Base-by-base conservation (phyloP, 2,113 vertebrate genomes). In the Pachycephala philippinensis region DNA sequence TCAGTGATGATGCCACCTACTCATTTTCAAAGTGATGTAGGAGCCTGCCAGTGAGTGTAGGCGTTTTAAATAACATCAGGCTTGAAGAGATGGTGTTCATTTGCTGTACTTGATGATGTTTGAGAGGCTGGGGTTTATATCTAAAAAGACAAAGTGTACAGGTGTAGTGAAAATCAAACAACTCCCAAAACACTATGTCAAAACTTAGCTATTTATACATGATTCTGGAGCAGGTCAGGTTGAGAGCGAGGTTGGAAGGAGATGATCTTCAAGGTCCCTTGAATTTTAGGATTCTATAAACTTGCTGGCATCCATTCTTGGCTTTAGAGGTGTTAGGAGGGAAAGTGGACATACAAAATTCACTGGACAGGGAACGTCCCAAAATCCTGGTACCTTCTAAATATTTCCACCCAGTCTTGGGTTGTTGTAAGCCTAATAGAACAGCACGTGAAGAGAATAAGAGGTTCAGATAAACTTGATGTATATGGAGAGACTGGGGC, bases 341-440 rank as follows among this genome's bases (percentile, higher is more conserved):
- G 33, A 65, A 91, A 33, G 39, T 4, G 13, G 27, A 63, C 24
- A 22, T 45, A 8, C 3, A 24, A 9, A 64, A 87, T 11, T 42
- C 8, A 1, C 40, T 61, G 37, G 44, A 52, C 10, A 76, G 27
- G 44, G 27, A 60, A 72, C 0, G 0, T 64, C 47, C 35, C 35
- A 28, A 82, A 94, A 69, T 80, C 49, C 64, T 30, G 20, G 13
- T 33, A 9, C 16, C 14, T 60, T 57, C n/a, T 52, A 50, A 59
- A 7, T 37, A 12, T 33, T 82, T 60, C 61, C 19, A 3, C 22
- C 15, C 35, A 6, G 0, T 22, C 4, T 20, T 28, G 56, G 28
- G 18, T 45, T 63, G 11, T 9, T 65, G 19, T 33, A 65, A 37
- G 27, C 44, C 18, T 15, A 42, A 57, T 5, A 37, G 54, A 45